A percentile compares a stretch with the other conserved stretches of the same genome.
Conservation (phyloP, 2,888 invertebrate genomes). For the Nemurella pictetii region DNA sequence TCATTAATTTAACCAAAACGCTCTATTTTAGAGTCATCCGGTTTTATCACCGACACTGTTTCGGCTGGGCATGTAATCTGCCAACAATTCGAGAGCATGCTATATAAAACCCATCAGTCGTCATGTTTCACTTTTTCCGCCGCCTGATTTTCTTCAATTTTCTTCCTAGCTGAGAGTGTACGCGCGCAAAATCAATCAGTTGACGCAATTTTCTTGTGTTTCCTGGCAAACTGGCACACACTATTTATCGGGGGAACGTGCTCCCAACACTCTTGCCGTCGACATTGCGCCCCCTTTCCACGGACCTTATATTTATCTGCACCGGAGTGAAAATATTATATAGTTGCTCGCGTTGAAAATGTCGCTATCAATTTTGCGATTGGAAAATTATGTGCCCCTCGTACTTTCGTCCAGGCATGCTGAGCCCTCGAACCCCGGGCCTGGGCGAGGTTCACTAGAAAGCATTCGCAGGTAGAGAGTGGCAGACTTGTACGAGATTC, state of each 20-base stretch:
- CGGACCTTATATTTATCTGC: slow-evolving; percentile 24
- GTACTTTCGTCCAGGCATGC: not conserved
- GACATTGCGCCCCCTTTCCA: slow-evolving; percentile 9
- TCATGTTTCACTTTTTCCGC: not conserved
- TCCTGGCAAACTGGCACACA: slow-evolving; percentile 1
- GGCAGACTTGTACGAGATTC: too few species aligned
- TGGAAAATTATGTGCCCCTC: slow-evolving; percentile 8
- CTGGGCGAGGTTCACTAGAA: too few species aligned
- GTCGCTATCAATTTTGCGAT: slow-evolving; percentile 27
- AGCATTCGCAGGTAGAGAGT: too few species aligned
- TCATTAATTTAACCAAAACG: not conserved
- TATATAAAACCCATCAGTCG: not conserved
- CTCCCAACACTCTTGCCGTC: not conserved
- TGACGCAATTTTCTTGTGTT: slow-evolving; percentile 31
- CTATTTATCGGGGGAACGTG: slow-evolving; percentile 29
- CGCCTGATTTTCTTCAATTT: not conserved
- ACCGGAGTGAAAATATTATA: slow-evolving; percentile 23
- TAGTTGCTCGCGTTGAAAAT: slow-evolving; percentile 25
- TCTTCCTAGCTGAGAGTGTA: not conserved
- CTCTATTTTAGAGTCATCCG: not conserved
- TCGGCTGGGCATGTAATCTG: not conserved
- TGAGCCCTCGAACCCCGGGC: too few species aligned
- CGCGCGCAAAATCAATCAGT: slow-evolving; percentile 29
- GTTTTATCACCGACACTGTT: not conserved
- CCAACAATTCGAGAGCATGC: not conserved